Evolutionary conservation across 2,797 vertebrate species (phyloP), one percentile per base, ranked within the genome.

Genomic region (Girardinus metallicus): DNA sequence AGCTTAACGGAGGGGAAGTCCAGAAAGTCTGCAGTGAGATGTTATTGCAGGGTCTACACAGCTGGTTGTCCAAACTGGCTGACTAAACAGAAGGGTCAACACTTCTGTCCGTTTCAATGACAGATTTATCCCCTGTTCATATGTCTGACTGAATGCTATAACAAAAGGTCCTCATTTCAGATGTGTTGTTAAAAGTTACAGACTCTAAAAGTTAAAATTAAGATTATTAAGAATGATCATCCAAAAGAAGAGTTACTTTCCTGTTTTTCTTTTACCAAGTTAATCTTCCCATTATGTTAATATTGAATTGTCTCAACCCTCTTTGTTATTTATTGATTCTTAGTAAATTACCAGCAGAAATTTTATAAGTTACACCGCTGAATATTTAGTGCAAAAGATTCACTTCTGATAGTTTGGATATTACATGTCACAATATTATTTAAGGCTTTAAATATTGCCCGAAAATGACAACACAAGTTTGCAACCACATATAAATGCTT

Each of bases 21-120:
- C 90, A 86, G 86, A 77, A 93, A 92, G 87, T 47, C 81, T 86
- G 82, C 60, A 13, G 53, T 64, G 85, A 83, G 85, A 85, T 89
- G 91, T 91, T 91, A 90, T 92, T 90, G 89, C 89, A 87, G 88
- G 60, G 78, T 76, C 77, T 46, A 73, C 93, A 87, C 93, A 93
- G 93, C 93, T 94, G 91, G 94, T 91, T 90, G 85, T 87, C 89
- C 86, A 46, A 72, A 72, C 68, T n/a, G 43, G 68, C 68, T 80
- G 85, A 82, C 86, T 82, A 79, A 82, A 86, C 85, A 77, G 57
- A 78, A 79, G 57, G 66, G 75, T 84, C 43, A 71, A 90, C 88
- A 85, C 88, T 89, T 92, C 75, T 88, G 80, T 71, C 79, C 71
- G 46, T 86, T 85, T 49, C 80, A 84, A 89, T 86, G 88, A 89